Percentiles rank a stretch among this genome's conserved stretches.
These are phyloP conservation scores for Loris lydekkerianus DNA, from an alignment of 2,797 vertebrate genomes.

Conservation along the genomic window DNA sequence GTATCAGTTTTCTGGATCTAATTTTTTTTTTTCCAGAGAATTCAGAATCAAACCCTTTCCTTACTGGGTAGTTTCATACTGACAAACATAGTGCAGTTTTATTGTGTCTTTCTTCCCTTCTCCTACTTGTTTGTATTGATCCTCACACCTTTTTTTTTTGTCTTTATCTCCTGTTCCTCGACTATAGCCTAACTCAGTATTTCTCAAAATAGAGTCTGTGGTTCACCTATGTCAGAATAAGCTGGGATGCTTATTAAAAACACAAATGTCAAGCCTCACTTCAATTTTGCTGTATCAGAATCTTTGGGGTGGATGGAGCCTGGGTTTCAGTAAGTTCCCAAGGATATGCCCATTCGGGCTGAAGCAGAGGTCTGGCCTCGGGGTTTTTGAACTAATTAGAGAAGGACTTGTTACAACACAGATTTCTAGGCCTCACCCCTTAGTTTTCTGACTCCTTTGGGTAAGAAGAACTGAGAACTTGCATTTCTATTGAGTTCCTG, in stretches of 20 bases:
- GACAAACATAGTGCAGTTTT: slow-evolving; percentile 39
- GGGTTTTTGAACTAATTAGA: neutral
- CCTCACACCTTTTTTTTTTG: neutral
- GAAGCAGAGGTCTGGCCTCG: neutral
- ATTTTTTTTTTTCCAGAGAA: slow-evolving; percentile 63
- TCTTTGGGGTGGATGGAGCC: neutral
- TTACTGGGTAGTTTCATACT: slow-evolving; percentile 20
- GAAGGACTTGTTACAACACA: neutral
- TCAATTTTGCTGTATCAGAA: neutral
- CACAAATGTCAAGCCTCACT: neutral
- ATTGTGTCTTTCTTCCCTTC: neutral
- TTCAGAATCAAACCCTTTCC: slow-evolving; percentile 70
- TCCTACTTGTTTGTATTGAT: neutral
- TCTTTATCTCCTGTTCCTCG: neutral
- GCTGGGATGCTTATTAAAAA: slow-evolving; percentile 19
- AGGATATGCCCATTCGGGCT: neutral
- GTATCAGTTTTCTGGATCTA: slow-evolving; percentile 70
- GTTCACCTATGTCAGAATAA: neutral
- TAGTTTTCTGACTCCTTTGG: neutral
- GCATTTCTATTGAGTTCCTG: neutral
- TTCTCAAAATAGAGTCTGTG: slow-evolving; percentile 17
- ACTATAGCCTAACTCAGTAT: neutral
- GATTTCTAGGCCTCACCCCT: neutral
- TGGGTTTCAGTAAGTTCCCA: neutral
- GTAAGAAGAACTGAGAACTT: neutral